These are phyloP conservation scores for Anguilla japonica DNA, from an alignment of 2,113 vertebrate genomes.

Conservation along the genomic window DNA sequence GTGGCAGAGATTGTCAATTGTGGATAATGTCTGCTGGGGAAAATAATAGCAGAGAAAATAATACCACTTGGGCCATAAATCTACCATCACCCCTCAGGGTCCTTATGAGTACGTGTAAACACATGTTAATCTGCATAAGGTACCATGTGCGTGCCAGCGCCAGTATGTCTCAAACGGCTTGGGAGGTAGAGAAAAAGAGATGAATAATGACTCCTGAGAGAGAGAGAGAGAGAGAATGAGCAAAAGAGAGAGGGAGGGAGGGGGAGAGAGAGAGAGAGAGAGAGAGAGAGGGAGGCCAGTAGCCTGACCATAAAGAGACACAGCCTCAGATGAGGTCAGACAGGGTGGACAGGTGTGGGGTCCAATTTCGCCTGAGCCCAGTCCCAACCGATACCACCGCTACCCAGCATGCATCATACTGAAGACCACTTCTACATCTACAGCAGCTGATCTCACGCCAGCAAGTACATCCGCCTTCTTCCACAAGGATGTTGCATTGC, in stretches of 20 bases:
- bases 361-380: background rate
- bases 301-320: background rate
- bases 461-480: background rate
- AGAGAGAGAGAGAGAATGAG: background rate
- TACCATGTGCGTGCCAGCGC: background rate
- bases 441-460: background rate
- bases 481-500: background rate
- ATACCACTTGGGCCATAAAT: background rate
- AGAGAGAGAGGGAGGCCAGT: background rate
- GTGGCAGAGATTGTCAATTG: background rate
- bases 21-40: no score
- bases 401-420: background rate
- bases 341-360: background rate
- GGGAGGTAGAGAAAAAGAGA: background rate
- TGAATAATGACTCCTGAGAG: background rate
- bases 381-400: background rate
- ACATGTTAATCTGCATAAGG: background rate
- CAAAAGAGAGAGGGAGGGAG: no score
- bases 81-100: background rate
- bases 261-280: no score
- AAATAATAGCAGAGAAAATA: background rate
- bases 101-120: background rate
- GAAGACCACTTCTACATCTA: background rate
- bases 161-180: background rate
- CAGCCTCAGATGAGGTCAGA: background rate